phyloP scores from a whole-genome alignment of 2,113 vertebrate genomes.

The Anolis carolinensis region DNA sequence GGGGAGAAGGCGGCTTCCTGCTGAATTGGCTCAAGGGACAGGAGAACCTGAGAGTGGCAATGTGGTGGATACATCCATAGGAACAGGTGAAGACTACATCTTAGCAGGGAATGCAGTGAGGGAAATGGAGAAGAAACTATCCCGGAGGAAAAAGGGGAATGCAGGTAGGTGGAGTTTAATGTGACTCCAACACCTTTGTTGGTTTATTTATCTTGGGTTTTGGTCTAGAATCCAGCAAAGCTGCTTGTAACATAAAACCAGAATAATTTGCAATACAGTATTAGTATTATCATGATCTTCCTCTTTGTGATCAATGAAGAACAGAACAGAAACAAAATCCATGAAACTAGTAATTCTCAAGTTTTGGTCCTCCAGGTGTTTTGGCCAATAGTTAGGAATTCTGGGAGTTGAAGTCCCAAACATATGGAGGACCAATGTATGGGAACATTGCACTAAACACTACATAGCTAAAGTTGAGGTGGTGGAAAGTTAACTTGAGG shows the following conservation, averaged over 20 bases:
- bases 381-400: too few species aligned
- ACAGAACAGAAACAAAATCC: not conserved
- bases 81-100: conserved; percentile 80
- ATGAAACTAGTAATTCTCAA: not conserved
- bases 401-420: too few species aligned
- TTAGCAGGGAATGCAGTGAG: conserved; percentile 72
- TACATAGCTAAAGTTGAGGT: not conserved
- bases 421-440: too few species aligned
- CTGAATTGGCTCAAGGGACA: conserved; percentile 69
- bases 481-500: not conserved
- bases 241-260: not conserved
- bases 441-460: too few species aligned
- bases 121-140: conserved; percentile 84
- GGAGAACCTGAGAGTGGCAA: conserved; percentile 59
- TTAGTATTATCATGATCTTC: too few species aligned
- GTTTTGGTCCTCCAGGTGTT: too few species aligned
- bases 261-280: not conserved
- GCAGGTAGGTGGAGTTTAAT: conserved; percentile 82
- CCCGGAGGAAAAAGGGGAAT: conserved; percentile 85
- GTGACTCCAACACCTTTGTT: not conserved
- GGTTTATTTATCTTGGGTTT: not conserved
- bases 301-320: not conserved
- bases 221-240: not conserved
- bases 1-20: conserved; percentile 68
- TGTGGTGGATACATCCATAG: conserved; percentile 55